Percentiles rank a stretch among this genome's conserved stretches.
These are phyloP conservation scores for Holacanthella duospinosa DNA, from an alignment of 2,888 invertebrate genomes.

Conservation along the genomic window DNA sequence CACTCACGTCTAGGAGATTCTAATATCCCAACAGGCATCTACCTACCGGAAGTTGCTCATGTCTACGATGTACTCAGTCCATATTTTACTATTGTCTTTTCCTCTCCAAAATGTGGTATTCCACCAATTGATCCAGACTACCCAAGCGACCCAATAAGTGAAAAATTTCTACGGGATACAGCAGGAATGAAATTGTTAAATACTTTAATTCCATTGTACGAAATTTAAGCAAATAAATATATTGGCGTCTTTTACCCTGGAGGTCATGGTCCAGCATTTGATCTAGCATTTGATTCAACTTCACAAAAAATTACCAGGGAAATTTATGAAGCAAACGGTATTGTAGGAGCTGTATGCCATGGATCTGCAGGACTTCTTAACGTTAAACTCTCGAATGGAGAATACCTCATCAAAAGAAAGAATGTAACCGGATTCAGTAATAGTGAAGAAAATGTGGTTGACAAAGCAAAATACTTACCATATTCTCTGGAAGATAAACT, in stretches of 20 bases:
- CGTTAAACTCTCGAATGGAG: not conserved
- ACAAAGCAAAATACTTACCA: too few relatives aligned
- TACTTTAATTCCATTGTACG: not conserved
- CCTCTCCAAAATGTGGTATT: too few relatives aligned
- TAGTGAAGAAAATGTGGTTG: too few relatives aligned
- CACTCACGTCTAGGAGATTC: not conserved
- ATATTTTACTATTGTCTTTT: not conserved
- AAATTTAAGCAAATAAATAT: not conserved
- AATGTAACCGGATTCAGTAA: conserved; percentile 6
- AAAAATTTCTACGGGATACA: not conserved
- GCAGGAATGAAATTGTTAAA: conserved; percentile 2
- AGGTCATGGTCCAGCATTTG: too few relatives aligned
- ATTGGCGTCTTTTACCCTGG: conserved; percentile 4
- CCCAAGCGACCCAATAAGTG: not conserved
- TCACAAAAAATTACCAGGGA: not conserved
- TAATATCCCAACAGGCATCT: not conserved
- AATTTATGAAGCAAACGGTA: not conserved
- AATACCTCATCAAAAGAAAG: conserved; percentile 2
- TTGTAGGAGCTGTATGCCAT: conserved; percentile 3
- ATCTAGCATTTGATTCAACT: not conserved
- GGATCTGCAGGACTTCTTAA: not conserved
- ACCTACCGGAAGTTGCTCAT: conserved; percentile 8
- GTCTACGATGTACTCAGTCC: conserved; percentile 1
- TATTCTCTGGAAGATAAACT: not conserved
- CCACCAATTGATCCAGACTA: too few relatives aligned